Evolutionary conservation across 2,888 invertebrate genomes (phyloP).

Genomic region (Drosophila rellima): DNA sequence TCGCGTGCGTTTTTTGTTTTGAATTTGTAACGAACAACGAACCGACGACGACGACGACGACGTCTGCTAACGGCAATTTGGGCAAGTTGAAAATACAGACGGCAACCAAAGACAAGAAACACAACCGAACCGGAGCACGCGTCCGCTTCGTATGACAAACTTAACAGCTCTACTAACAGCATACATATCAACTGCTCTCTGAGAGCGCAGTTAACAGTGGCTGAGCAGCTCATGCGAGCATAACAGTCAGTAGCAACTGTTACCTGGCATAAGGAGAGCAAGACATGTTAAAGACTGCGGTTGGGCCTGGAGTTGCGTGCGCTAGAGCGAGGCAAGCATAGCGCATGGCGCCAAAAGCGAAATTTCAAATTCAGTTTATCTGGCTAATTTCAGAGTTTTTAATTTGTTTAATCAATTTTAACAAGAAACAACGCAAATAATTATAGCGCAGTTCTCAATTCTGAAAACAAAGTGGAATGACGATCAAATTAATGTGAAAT

Average conservation of each 20-base stretch:
- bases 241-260: constrained; percentile 20
- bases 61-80: constrained; percentile 43
- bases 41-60: constrained; percentile 33
- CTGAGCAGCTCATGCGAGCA: constrained; percentile 14
- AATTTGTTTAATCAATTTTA: background rate
- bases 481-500: background rate
- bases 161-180: constrained; percentile 10
- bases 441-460: background rate
- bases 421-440: background rate
- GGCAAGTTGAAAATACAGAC: background rate
- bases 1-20: constrained; percentile 49
- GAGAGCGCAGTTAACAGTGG: constrained; percentile 11
- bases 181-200: background rate
- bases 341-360: constrained; percentile 27
- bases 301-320: constrained; percentile 25
- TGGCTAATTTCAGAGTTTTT: background rate
- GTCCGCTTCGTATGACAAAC: constrained; percentile 21
- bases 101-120: background rate
- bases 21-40: constrained; percentile 58
- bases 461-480: background rate
- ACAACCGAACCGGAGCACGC: constrained; percentile 25
- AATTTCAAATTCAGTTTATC: constrained; percentile 13
- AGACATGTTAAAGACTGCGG: background rate
- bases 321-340: constrained; percentile 39
- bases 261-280: constrained; percentile 28